phyloP scores from a whole-genome alignment of 2,797 vertebrate species.

The Parauchenoglanis punctatus region DNA sequence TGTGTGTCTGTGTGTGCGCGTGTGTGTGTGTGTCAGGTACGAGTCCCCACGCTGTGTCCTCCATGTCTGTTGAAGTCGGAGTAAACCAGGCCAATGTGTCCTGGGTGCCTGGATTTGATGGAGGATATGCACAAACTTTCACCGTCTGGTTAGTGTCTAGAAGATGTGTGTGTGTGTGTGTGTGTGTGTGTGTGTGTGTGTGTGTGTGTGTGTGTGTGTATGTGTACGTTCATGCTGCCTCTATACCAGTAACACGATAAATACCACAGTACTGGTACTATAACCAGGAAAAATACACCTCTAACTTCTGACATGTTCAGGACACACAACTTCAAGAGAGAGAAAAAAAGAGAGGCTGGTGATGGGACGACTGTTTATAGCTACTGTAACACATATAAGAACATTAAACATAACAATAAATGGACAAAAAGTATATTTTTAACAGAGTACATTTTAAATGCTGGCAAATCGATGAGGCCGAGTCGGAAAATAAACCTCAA shows the following conservation, averaged over 20 bases:
- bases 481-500: not conserved
- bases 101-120: slow-evolving; percentile 94
- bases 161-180: not conserved
- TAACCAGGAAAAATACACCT: not conserved
- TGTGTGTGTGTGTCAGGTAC: slow-evolving; percentile 78
- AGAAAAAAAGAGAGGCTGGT: not conserved
- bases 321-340: not conserved
- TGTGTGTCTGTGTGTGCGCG: slow-evolving; percentile 27
- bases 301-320: not conserved
- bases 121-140: slow-evolving; percentile 91
- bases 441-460: no score
- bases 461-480: no score
- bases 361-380: not conserved
- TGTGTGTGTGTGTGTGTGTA: not conserved
- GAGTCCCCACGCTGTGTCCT: slow-evolving; percentile 87
- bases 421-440: no score
- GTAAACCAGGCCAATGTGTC: slow-evolving; percentile 84
- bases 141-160: slow-evolving; percentile 88
- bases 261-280: not conserved
- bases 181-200: slow-evolving; percentile 3
- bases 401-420: no score
- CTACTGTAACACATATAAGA: not conserved
- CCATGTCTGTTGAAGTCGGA: slow-evolving; percentile 80
- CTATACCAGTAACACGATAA: not conserved
- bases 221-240: not conserved